These are phyloP conservation scores for Zaprionus lachaisei DNA, from an alignment of 1,140 invertebrate genomes.

Conservation along the genomic window DNA sequence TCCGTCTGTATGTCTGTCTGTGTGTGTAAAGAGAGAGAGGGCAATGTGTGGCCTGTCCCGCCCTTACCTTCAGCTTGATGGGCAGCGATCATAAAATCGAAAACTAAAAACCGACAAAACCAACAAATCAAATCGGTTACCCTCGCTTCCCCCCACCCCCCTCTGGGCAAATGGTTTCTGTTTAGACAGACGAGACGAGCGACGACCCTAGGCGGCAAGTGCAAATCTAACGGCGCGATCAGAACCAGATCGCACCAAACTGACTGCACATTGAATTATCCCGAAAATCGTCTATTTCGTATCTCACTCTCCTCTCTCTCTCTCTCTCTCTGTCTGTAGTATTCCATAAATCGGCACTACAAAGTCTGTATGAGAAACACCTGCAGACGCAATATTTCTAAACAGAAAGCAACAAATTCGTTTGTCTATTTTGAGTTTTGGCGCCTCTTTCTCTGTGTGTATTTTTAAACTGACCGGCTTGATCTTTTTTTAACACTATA, in stretches of 20 bases:
- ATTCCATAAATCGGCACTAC: constrained; percentile 21
- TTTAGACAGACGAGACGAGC: constrained; percentile 25
- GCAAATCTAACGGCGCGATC: constrained; percentile 57
- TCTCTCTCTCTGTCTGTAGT: constrained; percentile 2
- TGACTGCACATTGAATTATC: constrained; percentile 9
- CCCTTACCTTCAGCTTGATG: constrained; percentile 44
- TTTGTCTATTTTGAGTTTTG: constrained; percentile 64
- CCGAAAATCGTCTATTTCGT: background rate
- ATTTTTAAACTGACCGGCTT: constrained; percentile 78
- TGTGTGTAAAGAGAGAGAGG: constrained; percentile 18
- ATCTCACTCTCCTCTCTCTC: background rate
- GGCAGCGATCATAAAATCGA: constrained; percentile 60
- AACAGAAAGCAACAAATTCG: constrained; percentile 52
- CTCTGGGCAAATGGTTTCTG: constrained; percentile 55
- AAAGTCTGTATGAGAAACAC: constrained; percentile 41
- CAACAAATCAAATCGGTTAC: constrained; percentile 63
- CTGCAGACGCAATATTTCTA: constrained; percentile 33
- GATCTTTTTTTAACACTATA: constrained; percentile 62
- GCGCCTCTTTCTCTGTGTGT: constrained; percentile 44
- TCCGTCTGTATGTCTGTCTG: background rate
- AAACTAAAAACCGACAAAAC: constrained; percentile 42
- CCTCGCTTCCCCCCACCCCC: background rate
- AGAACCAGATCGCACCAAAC: constrained; percentile 25
- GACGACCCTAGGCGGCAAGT: constrained; percentile 59
- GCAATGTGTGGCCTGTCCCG: constrained; percentile 19